Evolutionary conservation across 2,797 vertebrate species (phyloP), one percentile per base, ranked within the genome.

Genomic region (Melopsittacus undulatus): DNA sequence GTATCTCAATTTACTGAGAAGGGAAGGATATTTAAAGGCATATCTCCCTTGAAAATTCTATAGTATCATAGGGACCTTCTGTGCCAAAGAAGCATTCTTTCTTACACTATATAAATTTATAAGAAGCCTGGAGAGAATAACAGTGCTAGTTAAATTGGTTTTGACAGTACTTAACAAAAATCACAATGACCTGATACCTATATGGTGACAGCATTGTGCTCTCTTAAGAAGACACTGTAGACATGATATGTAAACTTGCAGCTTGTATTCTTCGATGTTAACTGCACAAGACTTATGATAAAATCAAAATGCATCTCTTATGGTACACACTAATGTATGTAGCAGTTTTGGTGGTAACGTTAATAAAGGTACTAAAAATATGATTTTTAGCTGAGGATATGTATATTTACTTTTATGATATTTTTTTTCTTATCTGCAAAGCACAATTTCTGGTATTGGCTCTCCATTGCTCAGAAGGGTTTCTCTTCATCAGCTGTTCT

Each of bases 1-100:
- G 89, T 89, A 93, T 89, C 91, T 97, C 77, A 87, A 93, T 95
- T 83, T 89, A 54, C 38, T 82, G 70, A 91, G 45, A 61, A 91
- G 42, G 19, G 45, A 81, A 18, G 43, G 36, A 29, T 77, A 21
- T 85, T 97, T 96, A 81, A 94, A 96, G 93, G 34, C 49, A 92
- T 34, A 90, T 80, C 23, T 94, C 78, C 73, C 89, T 85, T 66
- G 81, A 83, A 93, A 61, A 29, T 94, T 79, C 64, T 45, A 1
- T 18, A n/a, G 36, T 11, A 9, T 40, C 11, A 17, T 43, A 45
- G 38, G 38, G 86, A 42, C 23, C 5, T 4, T 29, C 14, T 89
- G 26, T 42, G 70, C 11, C 20, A 84, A 29, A 70, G 64, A 92
- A 87, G 38, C 74, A 66, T n/a, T 64, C 10, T 69, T 68, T 75